A percentile compares a stretch with the other conserved stretches of the same genome.
phyloP scores from a whole-genome alignment of 1,140 invertebrate species.

The Papilio glaucus region DNA sequence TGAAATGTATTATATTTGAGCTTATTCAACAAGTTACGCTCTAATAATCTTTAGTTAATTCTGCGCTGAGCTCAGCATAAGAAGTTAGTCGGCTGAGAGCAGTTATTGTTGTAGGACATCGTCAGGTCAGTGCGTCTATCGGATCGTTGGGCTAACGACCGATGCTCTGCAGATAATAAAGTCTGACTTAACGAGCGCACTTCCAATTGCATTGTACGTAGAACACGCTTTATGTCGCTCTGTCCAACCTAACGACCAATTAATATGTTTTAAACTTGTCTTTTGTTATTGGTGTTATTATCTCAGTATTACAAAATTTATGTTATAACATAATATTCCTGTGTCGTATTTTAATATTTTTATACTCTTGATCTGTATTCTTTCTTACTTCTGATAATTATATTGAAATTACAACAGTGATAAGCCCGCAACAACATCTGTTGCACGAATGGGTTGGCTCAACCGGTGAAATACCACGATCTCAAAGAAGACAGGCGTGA shows the following conservation, averaged over 20 bases:
- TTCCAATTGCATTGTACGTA: conserved; percentile 12
- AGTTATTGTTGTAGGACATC: conserved; percentile 20
- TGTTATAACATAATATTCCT: neutral
- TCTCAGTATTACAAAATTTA: neutral
- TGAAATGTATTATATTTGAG: conserved; percentile 1
- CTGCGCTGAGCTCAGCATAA: neutral
- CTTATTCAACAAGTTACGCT: neutral
- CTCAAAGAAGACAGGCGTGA: too few species aligned
- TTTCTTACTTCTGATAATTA: too few species aligned
- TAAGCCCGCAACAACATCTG: too few species aligned
- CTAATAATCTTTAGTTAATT: conserved; percentile 17
- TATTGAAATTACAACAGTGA: too few species aligned
- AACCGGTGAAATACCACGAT: too few species aligned
- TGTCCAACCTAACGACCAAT: neutral
- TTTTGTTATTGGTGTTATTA: neutral
- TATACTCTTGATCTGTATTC: too few species aligned
- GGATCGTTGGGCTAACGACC: neutral
- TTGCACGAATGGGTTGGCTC: too few species aligned
- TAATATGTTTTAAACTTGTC: conserved; percentile 1
- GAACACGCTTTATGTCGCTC: neutral
- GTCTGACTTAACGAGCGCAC: neutral
- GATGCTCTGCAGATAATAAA: conserved; percentile 7
- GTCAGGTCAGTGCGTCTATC: conserved; percentile 32
- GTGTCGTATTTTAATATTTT: neutral
- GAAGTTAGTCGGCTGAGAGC: conserved; percentile 17